Evolutionary conservation across 2,888 invertebrate species (phyloP).

Genomic region (Proisotoma minuta): DNA sequence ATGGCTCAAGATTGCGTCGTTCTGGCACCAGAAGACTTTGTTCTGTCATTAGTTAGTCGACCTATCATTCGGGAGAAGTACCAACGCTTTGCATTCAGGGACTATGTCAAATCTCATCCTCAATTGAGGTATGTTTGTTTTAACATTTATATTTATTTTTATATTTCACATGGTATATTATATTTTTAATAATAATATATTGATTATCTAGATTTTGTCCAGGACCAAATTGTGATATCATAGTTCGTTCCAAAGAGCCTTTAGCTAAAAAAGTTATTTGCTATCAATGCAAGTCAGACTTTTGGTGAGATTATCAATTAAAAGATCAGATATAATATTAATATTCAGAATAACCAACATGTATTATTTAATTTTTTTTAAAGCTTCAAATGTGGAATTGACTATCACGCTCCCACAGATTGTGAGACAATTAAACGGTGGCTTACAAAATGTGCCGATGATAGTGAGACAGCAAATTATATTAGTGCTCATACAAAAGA

Average conservation of each 20-base stretch:
- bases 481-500: slow-evolving; percentile 98
- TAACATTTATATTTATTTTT: neutral
- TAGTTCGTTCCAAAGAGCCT: slow-evolving; percentile 76
- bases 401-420: slow-evolving; percentile 97
- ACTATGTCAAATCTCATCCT: slow-evolving; percentile 91
- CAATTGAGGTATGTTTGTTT: slow-evolving; percentile 55
- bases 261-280: slow-evolving; percentile 84
- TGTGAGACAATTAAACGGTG: slow-evolving; percentile 92
- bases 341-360: slow-evolving; percentile 4
- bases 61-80: slow-evolving; percentile 83
- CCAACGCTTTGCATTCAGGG: slow-evolving; percentile 91
- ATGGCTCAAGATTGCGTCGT: slow-evolving; percentile 94
- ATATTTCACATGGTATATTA: neutral
- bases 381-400: slow-evolving; percentile 84
- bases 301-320: slow-evolving; percentile 62
- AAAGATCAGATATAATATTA: slow-evolving; percentile 6
- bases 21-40: slow-evolving; percentile 93
- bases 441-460: slow-evolving; percentile 99
- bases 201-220: slow-evolving; percentile 71
- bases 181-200: slow-evolving; percentile 32
- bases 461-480: slow-evolving; percentile 99
- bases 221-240: slow-evolving; percentile 87
- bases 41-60: slow-evolving; percentile 75
- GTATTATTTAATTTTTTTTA: slow-evolving; percentile 26
- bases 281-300: slow-evolving; percentile 77